Conservation (phyloP, 2,888 invertebrate genomes). For the Eilema depressum region DNA sequence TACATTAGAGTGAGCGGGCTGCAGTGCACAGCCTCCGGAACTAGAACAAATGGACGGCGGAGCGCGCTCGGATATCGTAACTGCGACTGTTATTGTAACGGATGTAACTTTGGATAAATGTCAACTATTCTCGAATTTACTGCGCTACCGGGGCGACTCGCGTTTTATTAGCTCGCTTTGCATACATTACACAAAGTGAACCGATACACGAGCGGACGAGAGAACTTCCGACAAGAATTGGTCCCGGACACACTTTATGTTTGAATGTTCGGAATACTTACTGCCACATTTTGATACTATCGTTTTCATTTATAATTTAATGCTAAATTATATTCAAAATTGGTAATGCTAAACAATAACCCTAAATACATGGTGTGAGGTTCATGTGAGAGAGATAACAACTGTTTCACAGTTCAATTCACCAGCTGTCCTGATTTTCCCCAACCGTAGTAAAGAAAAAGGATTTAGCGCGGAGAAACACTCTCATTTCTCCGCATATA, state of each 20-base stretch:
- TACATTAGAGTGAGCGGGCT: conserved; percentile 70
- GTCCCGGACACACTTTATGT: conserved; percentile 29
- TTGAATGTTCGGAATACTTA: conserved; percentile 37
- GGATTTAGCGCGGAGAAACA: conserved; percentile 56
- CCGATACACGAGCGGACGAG: conserved; percentile 67
- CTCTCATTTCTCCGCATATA: conserved; percentile 49
- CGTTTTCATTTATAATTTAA: conserved; percentile 21
- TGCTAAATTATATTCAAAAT: conserved; percentile 57
- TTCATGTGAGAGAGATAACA: conserved; percentile 61
- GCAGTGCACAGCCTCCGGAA: conserved; percentile 64
- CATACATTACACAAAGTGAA: conserved; percentile 73
- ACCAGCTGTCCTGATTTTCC: conserved; percentile 56
- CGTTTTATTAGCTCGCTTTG: conserved; percentile 83
- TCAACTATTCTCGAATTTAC: conserved; percentile 83
- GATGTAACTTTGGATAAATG: conserved; percentile 86
- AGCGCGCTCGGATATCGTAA: conserved; percentile 79
- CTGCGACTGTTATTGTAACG: conserved; percentile 84
- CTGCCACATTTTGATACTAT: conserved; percentile 26
- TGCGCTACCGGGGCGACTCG: conserved; percentile 70
- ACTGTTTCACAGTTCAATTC: too few relatives aligned
- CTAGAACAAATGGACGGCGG: conserved; percentile 79
- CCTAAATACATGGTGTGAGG: conserved; percentile 63
- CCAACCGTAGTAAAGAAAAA: conserved; percentile 59
- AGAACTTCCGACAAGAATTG: conserved; percentile 58
- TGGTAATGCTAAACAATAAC: conserved; percentile 40